Percentiles rank a stretch among this genome's conserved stretches.
These are phyloP conservation scores for Lepus timidus DNA, from an alignment of 2,113 vertebrate species.

Conservation along the genomic window DNA sequence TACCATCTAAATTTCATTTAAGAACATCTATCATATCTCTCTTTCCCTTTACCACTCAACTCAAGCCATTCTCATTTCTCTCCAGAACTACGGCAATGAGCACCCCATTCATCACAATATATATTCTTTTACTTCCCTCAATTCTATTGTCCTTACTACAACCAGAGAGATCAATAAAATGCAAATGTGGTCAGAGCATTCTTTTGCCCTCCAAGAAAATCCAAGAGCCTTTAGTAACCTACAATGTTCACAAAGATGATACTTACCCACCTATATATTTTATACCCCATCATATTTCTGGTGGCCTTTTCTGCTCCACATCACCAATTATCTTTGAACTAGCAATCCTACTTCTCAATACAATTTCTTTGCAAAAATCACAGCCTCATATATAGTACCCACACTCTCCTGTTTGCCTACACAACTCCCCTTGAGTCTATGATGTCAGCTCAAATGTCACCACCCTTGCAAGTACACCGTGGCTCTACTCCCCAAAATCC, in stretches of 20 bases:
- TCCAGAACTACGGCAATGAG: not conserved
- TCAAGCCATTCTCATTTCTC: not conserved
- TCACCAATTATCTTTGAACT: not conserved
- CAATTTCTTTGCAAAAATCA: not conserved
- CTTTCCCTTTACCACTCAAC: not conserved
- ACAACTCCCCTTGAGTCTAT: not conserved
- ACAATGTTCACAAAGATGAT: not conserved
- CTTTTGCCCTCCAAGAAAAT: not conserved
- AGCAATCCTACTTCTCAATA: not conserved
- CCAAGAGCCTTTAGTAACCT: not conserved
- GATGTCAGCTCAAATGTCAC: slow-evolving; percentile 17
- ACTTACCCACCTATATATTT: not conserved
- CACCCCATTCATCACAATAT: not conserved
- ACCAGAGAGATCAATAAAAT: not conserved
- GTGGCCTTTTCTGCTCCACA: not conserved
- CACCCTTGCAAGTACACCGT: not conserved
- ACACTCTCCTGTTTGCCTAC: not conserved
- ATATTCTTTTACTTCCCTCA: not conserved
- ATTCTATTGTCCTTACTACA: not conserved
- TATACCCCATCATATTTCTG: no score
- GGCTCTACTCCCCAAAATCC: not conserved
- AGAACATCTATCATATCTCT: not conserved
- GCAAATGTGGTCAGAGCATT: not conserved
- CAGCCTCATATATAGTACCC: not conserved
- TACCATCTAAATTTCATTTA: not conserved